Percentiles rank a stretch among this genome's conserved stretches.
Evolutionary conservation across 2,888 invertebrate genomes (phyloP).

Genomic region (Dione juno): DNA sequence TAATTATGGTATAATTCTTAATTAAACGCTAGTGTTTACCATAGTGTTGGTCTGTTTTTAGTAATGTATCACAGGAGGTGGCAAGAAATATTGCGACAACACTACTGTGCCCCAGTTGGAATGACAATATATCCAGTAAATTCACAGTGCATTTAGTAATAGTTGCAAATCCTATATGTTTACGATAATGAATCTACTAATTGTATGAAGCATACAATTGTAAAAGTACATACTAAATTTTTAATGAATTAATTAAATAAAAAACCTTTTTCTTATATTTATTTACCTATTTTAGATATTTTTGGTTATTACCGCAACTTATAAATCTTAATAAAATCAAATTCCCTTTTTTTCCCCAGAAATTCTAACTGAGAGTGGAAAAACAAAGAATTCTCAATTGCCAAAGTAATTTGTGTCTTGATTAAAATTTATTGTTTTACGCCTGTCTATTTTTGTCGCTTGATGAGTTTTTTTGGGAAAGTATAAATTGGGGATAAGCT

Average conservation of each 20-base stretch:
- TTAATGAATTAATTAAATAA: no score
- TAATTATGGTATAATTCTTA: neutral
- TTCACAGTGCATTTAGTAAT: constrained; percentile 10
- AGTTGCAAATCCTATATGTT: neutral
- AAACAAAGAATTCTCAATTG: constrained; percentile 61
- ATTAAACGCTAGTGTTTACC: neutral
- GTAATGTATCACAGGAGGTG: constrained; percentile 20
- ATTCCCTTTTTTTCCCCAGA: neutral
- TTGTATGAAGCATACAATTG: no score
- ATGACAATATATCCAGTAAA: constrained; percentile 14
- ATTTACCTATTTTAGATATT: neutral
- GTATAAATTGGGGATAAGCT: constrained; percentile 43
- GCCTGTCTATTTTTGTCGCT: constrained; percentile 57
- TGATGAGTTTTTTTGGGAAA: constrained; percentile 51
- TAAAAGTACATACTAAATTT: no score
- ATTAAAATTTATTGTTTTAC: constrained; percentile 73
- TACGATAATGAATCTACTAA: neutral
- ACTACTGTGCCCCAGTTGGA: neutral
- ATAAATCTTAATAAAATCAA: neutral
- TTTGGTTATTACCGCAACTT: neutral
- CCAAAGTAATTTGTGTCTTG: constrained; percentile 66
- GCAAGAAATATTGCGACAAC: constrained; percentile 11
- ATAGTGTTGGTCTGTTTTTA: neutral
- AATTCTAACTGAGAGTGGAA: constrained; percentile 38
- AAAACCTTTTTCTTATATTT: no score